Evolutionary conservation across 2,888 invertebrate genomes (phyloP), one percentile per base, ranked within the genome.

Genomic region (Chymomyza fuscimana): DNA sequence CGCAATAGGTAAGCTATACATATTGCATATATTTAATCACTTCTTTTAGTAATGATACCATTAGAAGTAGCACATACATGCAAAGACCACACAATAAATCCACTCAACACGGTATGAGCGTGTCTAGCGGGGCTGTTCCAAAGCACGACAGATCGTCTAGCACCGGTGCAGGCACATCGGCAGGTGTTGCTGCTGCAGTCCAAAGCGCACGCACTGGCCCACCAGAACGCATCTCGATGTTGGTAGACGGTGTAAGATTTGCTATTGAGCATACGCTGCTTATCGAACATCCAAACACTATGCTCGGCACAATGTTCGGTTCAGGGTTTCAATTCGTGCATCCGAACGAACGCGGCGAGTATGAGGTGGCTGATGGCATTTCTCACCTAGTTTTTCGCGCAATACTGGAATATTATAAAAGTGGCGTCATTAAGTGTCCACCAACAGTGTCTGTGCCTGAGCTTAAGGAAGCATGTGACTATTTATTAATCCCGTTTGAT

Each of bases 291-390:
- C 98, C 99, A 0, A 98, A 99, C 90, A 99, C 99, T 0, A 99
- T 99, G 99, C 93, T 99, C 46, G 99, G 99, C n/a, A 95, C 98
- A 84, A 99, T 99, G 99, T 99, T 99, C 89, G 97, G 97, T 90
- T 96, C 97, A 12, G 97, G 97, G 73, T 93, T 96, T 78, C 98
- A 96, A 86, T 97, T 98, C 91, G 97, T 97, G 0, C 96, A 97
- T 89, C 96, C 98, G 0, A 99, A 99, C 90, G 98, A 98, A 80
- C 93, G 98, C 4, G 99, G 99, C 1, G 99, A 99, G 91, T 99
- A 96, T 91, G 98, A 99, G 89, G 97, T 98, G 32, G 99, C 98
- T 0, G 99, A 99, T 79, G 99, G 99, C 1, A 97, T 99, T 82
- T 97, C 98, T 0, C 97, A 99, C 0, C 95, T 96, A 32, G 96